These are phyloP conservation scores for Echinops telfairi DNA, from an alignment of 2,113 vertebrate species.

Conservation along the genomic window DNA sequence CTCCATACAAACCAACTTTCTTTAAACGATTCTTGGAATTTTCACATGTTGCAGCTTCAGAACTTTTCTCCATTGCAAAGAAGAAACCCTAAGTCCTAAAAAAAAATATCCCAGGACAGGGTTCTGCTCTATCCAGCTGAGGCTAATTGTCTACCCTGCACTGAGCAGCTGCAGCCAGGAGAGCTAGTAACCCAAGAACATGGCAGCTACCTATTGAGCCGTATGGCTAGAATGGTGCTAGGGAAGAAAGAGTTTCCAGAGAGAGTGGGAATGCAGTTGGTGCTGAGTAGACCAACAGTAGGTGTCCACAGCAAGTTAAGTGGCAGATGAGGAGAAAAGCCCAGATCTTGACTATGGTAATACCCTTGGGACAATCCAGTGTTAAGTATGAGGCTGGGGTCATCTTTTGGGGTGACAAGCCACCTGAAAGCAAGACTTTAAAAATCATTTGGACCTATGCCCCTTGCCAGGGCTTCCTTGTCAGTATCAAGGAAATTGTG, in stretches of 20 bases:
- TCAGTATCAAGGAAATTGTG: background rate
- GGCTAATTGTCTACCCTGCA: too few species aligned
- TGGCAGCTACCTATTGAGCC: background rate
- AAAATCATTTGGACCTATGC: background rate
- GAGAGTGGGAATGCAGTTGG: background rate
- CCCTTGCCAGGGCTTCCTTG: constrained; percentile 8
- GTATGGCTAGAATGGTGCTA: background rate
- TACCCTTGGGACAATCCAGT: background rate
- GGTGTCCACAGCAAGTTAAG: background rate
- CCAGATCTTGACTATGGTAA: background rate
- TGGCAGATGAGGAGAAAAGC: background rate
- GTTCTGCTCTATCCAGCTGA: too few species aligned
- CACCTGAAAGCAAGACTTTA: background rate
- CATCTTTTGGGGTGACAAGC: background rate
- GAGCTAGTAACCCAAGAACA: background rate
- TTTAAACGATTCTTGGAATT: background rate
- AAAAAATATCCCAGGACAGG: background rate
- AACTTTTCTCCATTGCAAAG: background rate
- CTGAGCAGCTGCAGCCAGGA: background rate
- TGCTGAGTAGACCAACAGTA: background rate
- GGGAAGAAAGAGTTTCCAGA: background rate
- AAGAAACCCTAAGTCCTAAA: background rate
- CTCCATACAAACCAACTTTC: background rate
- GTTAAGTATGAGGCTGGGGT: background rate
- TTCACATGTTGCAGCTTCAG: background rate